Base-by-base conservation (phyloP, 1,140 invertebrate genomes). In the Amyelois transitella region DNA sequence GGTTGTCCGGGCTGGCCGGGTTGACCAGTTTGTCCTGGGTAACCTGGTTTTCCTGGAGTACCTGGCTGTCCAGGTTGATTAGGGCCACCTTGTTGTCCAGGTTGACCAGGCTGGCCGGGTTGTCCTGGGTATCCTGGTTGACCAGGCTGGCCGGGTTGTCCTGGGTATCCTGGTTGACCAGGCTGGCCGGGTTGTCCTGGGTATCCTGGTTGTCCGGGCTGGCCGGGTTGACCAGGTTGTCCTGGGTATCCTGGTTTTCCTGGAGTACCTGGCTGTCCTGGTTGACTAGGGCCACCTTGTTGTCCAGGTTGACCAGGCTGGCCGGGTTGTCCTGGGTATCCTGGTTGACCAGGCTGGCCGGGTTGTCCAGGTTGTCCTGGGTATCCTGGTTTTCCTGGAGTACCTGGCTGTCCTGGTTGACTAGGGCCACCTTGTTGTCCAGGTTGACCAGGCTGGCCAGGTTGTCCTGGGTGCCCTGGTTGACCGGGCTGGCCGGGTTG, bases 191-290 rank as follows among this genome's bases (percentile, higher is more conserved):
- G 57, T 2, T 57, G 25, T 5, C 62, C 63, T 3, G 63, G 52
- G 20, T 58, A 24, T 43, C 58, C 62, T 6, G 62, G 58, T 18
- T 43, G 1, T 32, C 57, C 57, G 32, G 56, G 53, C 5, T 51
- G 5, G 17, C 62, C 58, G 2, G 57, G 53, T 8, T 57, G 25
- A 1, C 62, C 62, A 14, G 53, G 51, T 47, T 60, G 48, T 17
- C 58, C 62, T 24, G 62, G 62, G 1, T 57, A 22, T 44, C 57
- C 61, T 43, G 68, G 63, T 20, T 67, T 47, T 21, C 70, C 64
- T 50, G 75, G 68, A 47, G 32, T 10, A 25, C 68, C 63, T 6
- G 58, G 63, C 12, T 58, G 53, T 50, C 64, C 63, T 50, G 60
- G 60, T 2, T 53, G n/a, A n/a, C 65, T 56, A 25, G 55, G 53